phyloP scores from a whole-genome alignment of 2,797 vertebrate genomes.

The Paguma larvata region DNA sequence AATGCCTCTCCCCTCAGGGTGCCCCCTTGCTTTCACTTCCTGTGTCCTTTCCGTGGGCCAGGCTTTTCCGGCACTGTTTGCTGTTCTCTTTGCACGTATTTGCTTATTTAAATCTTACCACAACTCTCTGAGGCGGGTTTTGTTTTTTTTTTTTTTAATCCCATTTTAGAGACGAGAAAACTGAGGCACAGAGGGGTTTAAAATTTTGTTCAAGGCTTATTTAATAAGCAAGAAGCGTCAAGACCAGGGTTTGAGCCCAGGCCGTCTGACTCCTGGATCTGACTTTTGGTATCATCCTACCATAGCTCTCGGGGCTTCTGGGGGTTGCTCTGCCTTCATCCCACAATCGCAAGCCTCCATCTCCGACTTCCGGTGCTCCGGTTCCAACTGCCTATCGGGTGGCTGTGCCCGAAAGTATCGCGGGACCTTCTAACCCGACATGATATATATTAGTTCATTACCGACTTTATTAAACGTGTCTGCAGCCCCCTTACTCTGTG shows the following conservation, averaged over 20 bases:
- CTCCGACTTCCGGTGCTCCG: background rate
- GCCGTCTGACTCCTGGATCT: background rate
- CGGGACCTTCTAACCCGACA: background rate
- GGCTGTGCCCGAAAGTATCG: background rate
- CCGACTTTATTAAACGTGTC: background rate
- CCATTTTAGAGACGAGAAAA: background rate
- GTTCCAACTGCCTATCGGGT: background rate
- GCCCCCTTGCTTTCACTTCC: background rate
- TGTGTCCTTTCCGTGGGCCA: background rate
- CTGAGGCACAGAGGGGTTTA: background rate
- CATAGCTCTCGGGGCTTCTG: background rate
- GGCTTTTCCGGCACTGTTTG: background rate
- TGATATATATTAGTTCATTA: background rate
- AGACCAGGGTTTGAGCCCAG: background rate
- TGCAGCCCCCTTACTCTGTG: background rate
- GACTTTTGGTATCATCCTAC: accelerated
- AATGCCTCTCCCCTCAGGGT: accelerated
- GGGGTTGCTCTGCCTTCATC: background rate
- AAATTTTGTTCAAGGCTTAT: background rate
- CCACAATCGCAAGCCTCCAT: background rate
- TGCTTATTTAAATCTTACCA: background rate
- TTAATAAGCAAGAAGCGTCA: background rate
- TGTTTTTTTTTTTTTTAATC: background rate
- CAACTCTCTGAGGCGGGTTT: background rate
- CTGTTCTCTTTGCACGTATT: background rate